Evolutionary conservation across 2,797 vertebrate species (phyloP), one percentile per base, ranked within the genome.

Genomic region (Cirrhinus molitorella): DNA sequence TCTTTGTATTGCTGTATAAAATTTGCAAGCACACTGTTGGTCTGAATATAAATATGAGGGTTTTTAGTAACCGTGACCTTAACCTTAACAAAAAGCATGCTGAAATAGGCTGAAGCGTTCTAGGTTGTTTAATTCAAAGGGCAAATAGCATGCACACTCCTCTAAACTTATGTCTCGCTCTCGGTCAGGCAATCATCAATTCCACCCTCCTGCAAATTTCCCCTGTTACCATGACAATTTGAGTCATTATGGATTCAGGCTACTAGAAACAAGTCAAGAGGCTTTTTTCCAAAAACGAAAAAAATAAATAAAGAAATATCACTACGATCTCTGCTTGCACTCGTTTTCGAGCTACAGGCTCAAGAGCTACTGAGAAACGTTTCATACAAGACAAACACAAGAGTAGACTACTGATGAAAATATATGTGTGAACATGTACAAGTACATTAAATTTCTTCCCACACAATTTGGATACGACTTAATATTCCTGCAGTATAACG

Each of bases 161-260:
- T 70, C 21, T 16, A n/a, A 66, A 40, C 71, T 71, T 59, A 37
- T n/a, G 40, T 51, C 47, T 34, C 37, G 8, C 73, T 67, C 66
- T 74, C 34, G 51, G 75, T 77, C 67, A 68, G 59, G 55, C 45
- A 75, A 79, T 61, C 76, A 72, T 72, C 70, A 70, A 79, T 71
- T 53, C 63, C 28, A 34, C 71, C 71, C 65, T 53, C 65, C 75
- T 65, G 79, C 73, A 76, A 43, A 82, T 37, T 53, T 79, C 25
- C 75, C 57, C 76, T 17, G 86, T 89, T 89, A 85, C 80, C 86
- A 86, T 89, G 83, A 85, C 86, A 79, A 89, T 88, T 83, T 81
- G 43, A 85, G 61, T 86, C 81, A 86, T 81, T 80, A 67, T 25
- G 21, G 57, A 84, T 84, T 85, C 78, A 81, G 81, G 71, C 77